Evolutionary conservation across 2,797 vertebrate species (phyloP).

Genomic region (Selene dorsalis): DNA sequence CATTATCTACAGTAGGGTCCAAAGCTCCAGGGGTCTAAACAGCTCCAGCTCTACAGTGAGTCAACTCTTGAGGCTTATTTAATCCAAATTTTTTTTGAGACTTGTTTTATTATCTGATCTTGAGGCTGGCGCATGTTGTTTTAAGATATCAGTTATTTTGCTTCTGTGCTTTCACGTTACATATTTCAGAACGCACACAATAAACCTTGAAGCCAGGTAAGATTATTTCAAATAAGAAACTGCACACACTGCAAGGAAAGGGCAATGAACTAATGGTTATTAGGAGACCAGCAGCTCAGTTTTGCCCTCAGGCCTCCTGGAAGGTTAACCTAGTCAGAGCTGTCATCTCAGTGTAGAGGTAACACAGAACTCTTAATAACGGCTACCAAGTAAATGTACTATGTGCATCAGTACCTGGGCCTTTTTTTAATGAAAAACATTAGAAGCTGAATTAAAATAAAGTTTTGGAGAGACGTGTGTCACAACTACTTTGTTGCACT

Average conservation of each 20-base stretch:
- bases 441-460: background rate
- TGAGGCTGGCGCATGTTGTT: background rate
- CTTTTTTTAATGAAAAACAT: background rate
- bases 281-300: background rate
- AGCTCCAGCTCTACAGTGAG: background rate
- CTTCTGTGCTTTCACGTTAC: background rate
- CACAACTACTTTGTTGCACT: too few species aligned
- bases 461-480: too few species aligned
- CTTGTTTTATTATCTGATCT: background rate
- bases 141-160: background rate
- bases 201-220: background rate
- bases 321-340: background rate
- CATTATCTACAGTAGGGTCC: background rate
- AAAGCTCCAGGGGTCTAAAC: background rate
- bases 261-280: background rate
- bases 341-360: background rate
- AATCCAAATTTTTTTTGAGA: constrained; percentile 1
- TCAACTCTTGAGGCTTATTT: background rate
- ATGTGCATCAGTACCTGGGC: background rate
- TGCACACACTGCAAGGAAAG: background rate
- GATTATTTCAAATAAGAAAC: background rate
- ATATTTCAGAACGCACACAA: background rate
- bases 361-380: background rate
- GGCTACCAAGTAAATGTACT: background rate
- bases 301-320: background rate